Percentiles rank a stretch among this genome's conserved stretches.
phyloP scores from a whole-genome alignment of 2,113 vertebrate species.

The Myxocyprinus asiaticus region DNA sequence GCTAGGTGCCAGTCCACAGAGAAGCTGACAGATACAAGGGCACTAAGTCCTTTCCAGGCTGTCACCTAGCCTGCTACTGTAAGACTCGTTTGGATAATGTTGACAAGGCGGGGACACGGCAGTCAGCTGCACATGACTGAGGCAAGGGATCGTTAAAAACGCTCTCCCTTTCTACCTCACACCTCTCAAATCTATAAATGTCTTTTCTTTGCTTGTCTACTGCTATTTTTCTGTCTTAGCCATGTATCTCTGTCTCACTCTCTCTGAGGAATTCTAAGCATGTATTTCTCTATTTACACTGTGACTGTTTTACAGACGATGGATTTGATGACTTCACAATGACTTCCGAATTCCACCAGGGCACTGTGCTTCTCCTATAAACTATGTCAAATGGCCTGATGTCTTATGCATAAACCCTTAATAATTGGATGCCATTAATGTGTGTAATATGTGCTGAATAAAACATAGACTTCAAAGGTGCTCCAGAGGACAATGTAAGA shows the following conservation, averaged over 20 bases:
- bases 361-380: neutral
- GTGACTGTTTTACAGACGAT: constrained; percentile 20
- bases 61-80: constrained; percentile 42
- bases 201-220: constrained; percentile 1
- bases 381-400: constrained; percentile 32
- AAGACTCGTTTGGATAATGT: constrained; percentile 40
- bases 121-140: constrained; percentile 42
- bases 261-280: neutral
- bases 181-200: constrained; percentile 3
- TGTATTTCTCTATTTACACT: constrained; percentile 22
- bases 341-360: neutral
- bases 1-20: constrained; percentile 39
- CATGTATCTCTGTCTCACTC: neutral
- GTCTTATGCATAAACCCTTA: constrained; percentile 39
- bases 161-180: neutral
- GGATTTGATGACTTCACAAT: constrained; percentile 31
- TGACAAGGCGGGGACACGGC: constrained; percentile 27
- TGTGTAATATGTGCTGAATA: constrained; percentile 41
- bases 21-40: constrained; percentile 47
- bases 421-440: constrained; percentile 42
- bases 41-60: constrained; percentile 44
- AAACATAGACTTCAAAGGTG: constrained; percentile 44
- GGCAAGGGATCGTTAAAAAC: neutral
- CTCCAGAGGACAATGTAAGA: constrained; percentile 27
- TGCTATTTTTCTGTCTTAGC: constrained; percentile 24